A percentile compares a stretch with the other conserved stretches of the same genome.
phyloP scores from a whole-genome alignment of 1,140 invertebrate species.

The Coelopa frigida region DNA sequence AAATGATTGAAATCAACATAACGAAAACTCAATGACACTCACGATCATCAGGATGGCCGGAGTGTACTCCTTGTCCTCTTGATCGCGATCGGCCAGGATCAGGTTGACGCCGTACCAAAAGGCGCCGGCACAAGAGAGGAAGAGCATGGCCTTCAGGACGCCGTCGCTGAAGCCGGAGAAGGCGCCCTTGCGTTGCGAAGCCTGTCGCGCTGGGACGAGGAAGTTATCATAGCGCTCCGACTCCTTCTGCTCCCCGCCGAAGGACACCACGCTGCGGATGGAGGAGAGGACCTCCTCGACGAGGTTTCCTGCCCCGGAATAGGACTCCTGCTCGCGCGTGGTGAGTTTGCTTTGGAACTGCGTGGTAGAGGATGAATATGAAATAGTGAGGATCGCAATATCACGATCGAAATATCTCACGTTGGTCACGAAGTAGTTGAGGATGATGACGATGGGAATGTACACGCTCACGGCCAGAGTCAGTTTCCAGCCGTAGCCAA shows the following conservation, averaged over 20 bases:
- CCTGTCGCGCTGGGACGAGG: conserved; percentile 52
- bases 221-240: conserved; percentile 55
- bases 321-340: conserved; percentile 68
- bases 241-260: conserved; percentile 69
- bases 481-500: conserved; percentile 70
- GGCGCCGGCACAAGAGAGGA: conserved; percentile 64
- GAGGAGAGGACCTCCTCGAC: conserved; percentile 75
- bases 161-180: conserved; percentile 60
- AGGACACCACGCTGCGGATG: conserved; percentile 67
- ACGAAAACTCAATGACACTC: conserved; percentile 26
- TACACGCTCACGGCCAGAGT: conserved; percentile 70
- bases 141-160: conserved; percentile 67
- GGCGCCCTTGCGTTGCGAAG: conserved; percentile 56
- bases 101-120: conserved; percentile 76
- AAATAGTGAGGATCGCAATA: background rate
- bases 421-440: conserved; percentile 57
- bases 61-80: conserved; percentile 51
- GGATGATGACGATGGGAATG: conserved; percentile 66
- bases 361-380: background rate
- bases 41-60: conserved; percentile 62
- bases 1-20: background rate
- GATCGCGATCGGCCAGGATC: conserved; percentile 51
- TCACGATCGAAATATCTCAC: conserved; percentile 37
- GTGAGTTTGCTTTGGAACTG: conserved; percentile 64
- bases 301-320: conserved; percentile 72